phyloP scores from a whole-genome alignment of 2,797 vertebrate genomes.

The Helicolenus hilgendorfi region DNA sequence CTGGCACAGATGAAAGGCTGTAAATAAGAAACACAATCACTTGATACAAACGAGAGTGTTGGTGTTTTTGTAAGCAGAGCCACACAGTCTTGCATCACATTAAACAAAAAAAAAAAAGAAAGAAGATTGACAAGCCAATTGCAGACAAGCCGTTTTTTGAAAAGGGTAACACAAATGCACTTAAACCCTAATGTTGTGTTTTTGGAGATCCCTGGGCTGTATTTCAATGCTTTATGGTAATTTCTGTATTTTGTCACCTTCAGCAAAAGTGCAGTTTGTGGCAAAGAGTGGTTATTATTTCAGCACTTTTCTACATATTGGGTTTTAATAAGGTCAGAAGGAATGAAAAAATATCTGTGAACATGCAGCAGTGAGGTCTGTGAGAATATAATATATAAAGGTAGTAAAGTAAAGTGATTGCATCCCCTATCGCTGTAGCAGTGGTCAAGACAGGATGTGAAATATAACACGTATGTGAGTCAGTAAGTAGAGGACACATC shows the following conservation, averaged over 20 bases:
- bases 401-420: neutral
- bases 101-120: neutral
- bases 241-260: neutral
- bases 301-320: neutral
- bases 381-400: neutral
- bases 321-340: neutral
- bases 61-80: neutral
- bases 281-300: neutral
- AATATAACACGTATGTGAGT: conserved; percentile 15
- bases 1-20: conserved; percentile 22
- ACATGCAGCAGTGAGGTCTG: too few species aligned
- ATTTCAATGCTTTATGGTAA: neutral
- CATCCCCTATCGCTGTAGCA: neutral
- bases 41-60: neutral
- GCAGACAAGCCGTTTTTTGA: neutral
- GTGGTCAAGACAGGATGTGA: neutral
- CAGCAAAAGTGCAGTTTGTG: neutral
- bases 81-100: neutral
- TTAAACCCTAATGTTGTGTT: neutral
- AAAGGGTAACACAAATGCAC: neutral
- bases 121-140: neutral
- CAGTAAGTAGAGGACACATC: conserved; percentile 16
- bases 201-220: neutral
- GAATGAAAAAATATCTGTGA: neutral
- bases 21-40: conserved; percentile 42